Evolutionary conservation across 2,888 invertebrate genomes (phyloP), one percentile per base, ranked within the genome.

Genomic region (Crioceris asparagi): DNA sequence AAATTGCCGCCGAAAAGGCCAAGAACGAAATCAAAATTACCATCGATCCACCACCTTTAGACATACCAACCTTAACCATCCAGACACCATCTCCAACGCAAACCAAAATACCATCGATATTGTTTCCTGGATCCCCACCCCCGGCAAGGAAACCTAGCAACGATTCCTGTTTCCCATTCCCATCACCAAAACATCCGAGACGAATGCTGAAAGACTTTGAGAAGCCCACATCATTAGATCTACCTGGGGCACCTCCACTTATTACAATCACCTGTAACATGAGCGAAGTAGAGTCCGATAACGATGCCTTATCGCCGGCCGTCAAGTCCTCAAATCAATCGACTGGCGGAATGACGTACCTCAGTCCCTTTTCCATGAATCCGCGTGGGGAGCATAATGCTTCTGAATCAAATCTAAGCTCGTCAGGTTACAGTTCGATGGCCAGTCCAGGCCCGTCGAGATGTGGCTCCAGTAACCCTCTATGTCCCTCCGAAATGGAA

Each of bases 341-440:
- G 67, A 57, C 62, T 10, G 58, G 59, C 8, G 68, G 70, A 27
- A 81, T 83, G 79, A 77, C 79, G 50, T 84, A 83, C 55, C 62
- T 85, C 11, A 83, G 82, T 59, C 85, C 85, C 1, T 84, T 84
- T 59, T 76, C 81, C 1, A 79, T 82, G 72, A 75, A 77, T 29
- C 72, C 73, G 1, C 66, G 80, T 46, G 77, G 77, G 10, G 82
- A 83, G 53, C 71, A 84, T 48, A 82, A 80, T 2, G 81, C 83
- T 10, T 85, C 85, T 1, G 84, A 86, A 64, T 84, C 84, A 2
- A 86, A 86, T 60, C 67, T 86, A 26, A 84, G 84, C 45, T 84
- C 85, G 6, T 85, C 84, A 1, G 86, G 86, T 6, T 86, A 86
- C 59, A 83, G 83, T 46, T 85, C 84, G 2, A 84, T 85, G 80